phyloP scores from a whole-genome alignment of 1,140 invertebrate species.

The Sesamia nonagrioides region DNA sequence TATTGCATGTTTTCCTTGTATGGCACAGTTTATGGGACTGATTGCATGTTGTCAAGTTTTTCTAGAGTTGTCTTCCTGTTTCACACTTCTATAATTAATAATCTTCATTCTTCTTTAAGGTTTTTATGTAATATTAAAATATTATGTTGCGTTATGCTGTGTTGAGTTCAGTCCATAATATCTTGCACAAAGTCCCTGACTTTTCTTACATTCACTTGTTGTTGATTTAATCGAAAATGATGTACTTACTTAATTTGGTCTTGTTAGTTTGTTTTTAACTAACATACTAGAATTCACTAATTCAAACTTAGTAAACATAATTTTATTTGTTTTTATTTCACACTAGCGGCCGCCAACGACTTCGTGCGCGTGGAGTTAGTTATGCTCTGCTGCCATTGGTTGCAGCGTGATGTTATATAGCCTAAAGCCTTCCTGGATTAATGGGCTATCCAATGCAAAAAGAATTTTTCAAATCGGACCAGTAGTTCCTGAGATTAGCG shows the following conservation, averaged over 20 bases:
- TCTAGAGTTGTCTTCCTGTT: background rate
- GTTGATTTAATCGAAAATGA: background rate
- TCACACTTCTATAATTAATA: background rate
- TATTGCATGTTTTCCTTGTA: conserved; percentile 34
- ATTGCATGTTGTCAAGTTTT: conserved; percentile 1
- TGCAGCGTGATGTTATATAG: too few species aligned
- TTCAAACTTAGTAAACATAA: too few species aligned
- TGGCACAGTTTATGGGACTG: conserved; percentile 2
- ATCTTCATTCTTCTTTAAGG: conserved; percentile 2
- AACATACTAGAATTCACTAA: background rate
- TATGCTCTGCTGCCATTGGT: too few species aligned
- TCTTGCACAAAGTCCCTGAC: conserved; percentile 7
- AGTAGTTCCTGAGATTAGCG: too few species aligned
- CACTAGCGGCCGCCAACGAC: too few species aligned
- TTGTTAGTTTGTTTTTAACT: background rate
- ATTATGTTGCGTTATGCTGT: background rate
- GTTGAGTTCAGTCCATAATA: conserved; percentile 1
- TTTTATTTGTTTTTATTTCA: background rate
- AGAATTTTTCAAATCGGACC: too few species aligned
- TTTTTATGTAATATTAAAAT: conserved; percentile 9
- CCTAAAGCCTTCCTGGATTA: too few species aligned
- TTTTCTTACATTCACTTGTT: conserved; percentile 11
- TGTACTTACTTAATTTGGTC: background rate
- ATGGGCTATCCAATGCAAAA: too few species aligned
- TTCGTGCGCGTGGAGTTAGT: too few species aligned